Evolutionary conservation across 1,140 invertebrate species (phyloP).

Genomic region (Camponotus pennsylvanicus): DNA sequence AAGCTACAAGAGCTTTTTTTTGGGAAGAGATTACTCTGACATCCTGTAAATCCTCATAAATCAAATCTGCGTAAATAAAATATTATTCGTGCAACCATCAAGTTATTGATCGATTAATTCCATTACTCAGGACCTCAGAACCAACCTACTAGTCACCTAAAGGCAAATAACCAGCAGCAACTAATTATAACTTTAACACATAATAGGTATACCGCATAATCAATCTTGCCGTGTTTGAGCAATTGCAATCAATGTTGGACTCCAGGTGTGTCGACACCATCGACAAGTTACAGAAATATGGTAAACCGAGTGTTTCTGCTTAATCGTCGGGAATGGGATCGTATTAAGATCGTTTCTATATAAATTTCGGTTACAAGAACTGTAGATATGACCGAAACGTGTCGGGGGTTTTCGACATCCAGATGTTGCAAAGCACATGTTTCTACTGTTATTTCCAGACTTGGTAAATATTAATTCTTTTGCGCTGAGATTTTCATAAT

Average conservation of each 20-base stretch:
- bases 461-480: background rate
- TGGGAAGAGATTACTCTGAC: too few species aligned
- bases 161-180: conserved; percentile 40
- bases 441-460: conserved; percentile 6
- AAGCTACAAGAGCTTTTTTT: too few species aligned
- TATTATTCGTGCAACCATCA: conserved; percentile 3
- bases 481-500: background rate
- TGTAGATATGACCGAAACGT: background rate
- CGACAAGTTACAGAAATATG: conserved; percentile 40
- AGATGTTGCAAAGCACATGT: background rate
- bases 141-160: background rate
- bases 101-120: conserved; percentile 29
- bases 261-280: conserved; percentile 27
- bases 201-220: conserved; percentile 27
- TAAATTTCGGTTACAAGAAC: conserved; percentile 31
- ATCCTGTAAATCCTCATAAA: background rate
- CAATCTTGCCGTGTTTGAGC: conserved; percentile 29
- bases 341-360: conserved; percentile 36
- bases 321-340: conserved; percentile 53
- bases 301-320: conserved; percentile 30
- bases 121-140: background rate
- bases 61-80: background rate
- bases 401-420: conserved; percentile 9
- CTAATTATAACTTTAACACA: conserved; percentile 58
- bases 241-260: conserved; percentile 34